phyloP scores from a whole-genome alignment of 1,140 invertebrate species.

The Drusus annulatus region DNA sequence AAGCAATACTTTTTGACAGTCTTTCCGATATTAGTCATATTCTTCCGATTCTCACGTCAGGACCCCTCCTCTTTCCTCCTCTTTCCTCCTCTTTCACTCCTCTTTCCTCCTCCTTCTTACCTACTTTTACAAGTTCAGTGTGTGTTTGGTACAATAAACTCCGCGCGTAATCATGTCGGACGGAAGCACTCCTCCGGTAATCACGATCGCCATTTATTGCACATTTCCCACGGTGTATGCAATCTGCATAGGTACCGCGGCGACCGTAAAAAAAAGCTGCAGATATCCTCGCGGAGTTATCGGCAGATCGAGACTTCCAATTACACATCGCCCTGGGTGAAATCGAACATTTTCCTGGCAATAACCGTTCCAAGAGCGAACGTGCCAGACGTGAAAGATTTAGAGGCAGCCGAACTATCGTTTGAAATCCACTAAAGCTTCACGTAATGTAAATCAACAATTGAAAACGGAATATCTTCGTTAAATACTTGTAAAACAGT shows the following conservation, averaged over 20 bases:
- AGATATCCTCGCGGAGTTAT: slow-evolving; percentile 5
- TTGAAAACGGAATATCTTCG: too few species aligned
- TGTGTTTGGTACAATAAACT: too few species aligned
- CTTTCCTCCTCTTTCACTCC: too few species aligned
- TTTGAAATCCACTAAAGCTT: neutral
- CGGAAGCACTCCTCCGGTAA: neutral
- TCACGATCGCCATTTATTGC: slow-evolving; percentile 30
- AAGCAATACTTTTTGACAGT: too few species aligned
- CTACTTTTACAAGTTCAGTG: too few species aligned
- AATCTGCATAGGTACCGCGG: neutral
- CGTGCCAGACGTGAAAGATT: too few species aligned
- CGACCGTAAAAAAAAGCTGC: neutral
- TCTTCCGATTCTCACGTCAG: neutral
- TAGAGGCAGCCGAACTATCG: neutral
- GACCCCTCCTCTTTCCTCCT: neutral
- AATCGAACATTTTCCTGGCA: slow-evolving; percentile 1
- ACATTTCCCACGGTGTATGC: slow-evolving; percentile 7
- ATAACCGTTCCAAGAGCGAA: neutral
- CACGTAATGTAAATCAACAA: neutral
- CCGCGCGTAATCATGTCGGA: neutral
- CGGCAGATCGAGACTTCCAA: neutral
- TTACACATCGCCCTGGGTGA: neutral
- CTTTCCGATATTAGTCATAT: neutral
- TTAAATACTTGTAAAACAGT: too few species aligned
- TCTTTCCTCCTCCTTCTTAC: too few species aligned